Percentiles rank a stretch among this genome's conserved stretches.
These are phyloP conservation scores for Tachycineta bicolor DNA, from an alignment of 2,113 vertebrate species.

Conservation along the genomic window DNA sequence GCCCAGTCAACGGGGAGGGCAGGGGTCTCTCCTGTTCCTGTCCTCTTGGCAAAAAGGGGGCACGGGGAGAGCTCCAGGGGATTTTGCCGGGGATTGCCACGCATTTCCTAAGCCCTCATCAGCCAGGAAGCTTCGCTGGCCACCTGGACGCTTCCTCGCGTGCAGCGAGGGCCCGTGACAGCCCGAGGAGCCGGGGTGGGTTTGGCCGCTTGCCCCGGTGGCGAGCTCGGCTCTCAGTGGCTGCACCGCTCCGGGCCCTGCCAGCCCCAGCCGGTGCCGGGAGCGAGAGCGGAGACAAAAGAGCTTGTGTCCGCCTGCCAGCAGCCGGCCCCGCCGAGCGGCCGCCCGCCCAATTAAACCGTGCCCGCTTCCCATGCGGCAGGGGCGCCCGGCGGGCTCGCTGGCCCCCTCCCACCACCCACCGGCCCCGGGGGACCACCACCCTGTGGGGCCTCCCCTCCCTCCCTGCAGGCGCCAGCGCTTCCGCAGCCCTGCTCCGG, in stretches of 20 bases:
- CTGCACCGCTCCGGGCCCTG: slow-evolving; percentile 46
- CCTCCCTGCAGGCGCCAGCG: not conserved
- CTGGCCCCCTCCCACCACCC: not conserved
- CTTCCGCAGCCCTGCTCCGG: not conserved
- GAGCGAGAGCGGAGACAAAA: slow-evolving; percentile 57
- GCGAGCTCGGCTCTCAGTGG: slow-evolving; percentile 50
- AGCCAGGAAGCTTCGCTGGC: not conserved
- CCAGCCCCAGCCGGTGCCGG: slow-evolving; percentile 62
- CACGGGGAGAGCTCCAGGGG: not conserved
- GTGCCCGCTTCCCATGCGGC: slow-evolving; percentile 57
- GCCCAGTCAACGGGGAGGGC: rapidly evolving
- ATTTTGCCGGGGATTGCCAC: not conserved
- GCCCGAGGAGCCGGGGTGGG: not conserved
- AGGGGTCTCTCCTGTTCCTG: rapidly evolving
- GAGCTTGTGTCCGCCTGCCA: slow-evolving; percentile 67
- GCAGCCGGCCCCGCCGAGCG: slow-evolving; percentile 55
- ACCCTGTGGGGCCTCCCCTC: not conserved
- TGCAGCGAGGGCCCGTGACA: slow-evolving; percentile 4
- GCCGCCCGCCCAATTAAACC: slow-evolving; percentile 60
- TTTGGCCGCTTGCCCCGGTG: slow-evolving; percentile 47
- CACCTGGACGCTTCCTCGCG: slow-evolving; percentile 42
- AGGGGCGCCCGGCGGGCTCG: slow-evolving; percentile 2
- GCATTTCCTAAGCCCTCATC: not conserved
- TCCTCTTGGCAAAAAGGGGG: not conserved
- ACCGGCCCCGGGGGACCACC: not conserved